Evolutionary conservation across 2,888 invertebrate species (phyloP).

Genomic region (Melitaea athalia): DNA sequence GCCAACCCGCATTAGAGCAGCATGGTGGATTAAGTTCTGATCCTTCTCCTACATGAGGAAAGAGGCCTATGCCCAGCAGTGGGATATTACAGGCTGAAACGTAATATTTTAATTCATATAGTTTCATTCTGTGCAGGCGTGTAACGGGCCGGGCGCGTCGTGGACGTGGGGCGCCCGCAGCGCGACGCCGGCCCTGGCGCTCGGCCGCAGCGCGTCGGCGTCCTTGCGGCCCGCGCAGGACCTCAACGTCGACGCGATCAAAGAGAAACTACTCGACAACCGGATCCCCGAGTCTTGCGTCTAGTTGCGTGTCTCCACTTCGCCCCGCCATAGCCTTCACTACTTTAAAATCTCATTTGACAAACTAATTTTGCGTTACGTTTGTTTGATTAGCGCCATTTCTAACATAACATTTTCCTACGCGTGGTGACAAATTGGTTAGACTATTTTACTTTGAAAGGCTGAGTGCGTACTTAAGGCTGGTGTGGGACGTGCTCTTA

Average conservation of each 20-base stretch:
- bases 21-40: no score
- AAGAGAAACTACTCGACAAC: conserved; percentile 92
- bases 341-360: no score
- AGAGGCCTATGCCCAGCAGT: no score
- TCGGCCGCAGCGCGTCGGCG: conserved; percentile 76
- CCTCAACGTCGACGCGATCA: conserved; percentile 92
- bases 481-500: conserved; percentile 1
- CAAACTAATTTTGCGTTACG: neutral
- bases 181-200: conserved; percentile 54
- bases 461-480: conserved; percentile 6
- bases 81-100: no score
- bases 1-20: no score
- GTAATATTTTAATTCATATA: no score
- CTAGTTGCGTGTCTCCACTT: conserved; percentile 67
- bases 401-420: neutral
- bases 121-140: conserved; percentile 69
- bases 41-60: no score
- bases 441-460: conserved; percentile 11
- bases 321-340: neutral
- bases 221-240: conserved; percentile 69
- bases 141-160: conserved; percentile 77
- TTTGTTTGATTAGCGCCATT: neutral
- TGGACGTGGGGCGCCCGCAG: conserved; percentile 82
- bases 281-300: conserved; percentile 94
- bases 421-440: neutral